Percentiles rank a stretch among this genome's conserved stretches.
Conservation (phyloP, 2,113 vertebrate species). For the Tricholaema leucomelas region DNA sequence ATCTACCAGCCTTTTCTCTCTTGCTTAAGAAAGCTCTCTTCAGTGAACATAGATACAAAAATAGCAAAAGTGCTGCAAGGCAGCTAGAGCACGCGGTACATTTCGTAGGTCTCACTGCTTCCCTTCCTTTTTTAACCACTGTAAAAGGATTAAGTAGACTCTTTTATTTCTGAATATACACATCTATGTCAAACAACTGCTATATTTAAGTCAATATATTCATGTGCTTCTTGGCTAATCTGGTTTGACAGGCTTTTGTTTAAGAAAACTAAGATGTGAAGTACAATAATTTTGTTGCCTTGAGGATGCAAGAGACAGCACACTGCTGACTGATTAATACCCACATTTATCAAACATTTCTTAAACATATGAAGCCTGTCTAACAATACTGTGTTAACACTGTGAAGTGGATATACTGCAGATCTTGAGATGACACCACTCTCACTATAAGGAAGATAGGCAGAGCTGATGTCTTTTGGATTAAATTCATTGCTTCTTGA, state of each 20-base stretch:
- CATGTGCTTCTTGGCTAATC: slow-evolving; percentile 42
- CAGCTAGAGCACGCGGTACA: rapidly evolving
- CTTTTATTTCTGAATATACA: slow-evolving; percentile 18
- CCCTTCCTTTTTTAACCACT: not conserved
- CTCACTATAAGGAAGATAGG: not conserved
- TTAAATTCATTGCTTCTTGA: not conserved
- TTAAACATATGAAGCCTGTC: not conserved
- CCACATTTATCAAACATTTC: slow-evolving; percentile 19
- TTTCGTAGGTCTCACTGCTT: slow-evolving; percentile 11
- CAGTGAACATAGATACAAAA: slow-evolving; percentile 2
- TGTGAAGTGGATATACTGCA: not conserved
- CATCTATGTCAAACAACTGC: slow-evolving; percentile 23
- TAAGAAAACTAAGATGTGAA: slow-evolving; percentile 37
- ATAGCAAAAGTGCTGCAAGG: slow-evolving; percentile 35
- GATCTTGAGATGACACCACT: not conserved
- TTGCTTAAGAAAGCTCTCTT: not conserved
- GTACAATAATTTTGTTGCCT: slow-evolving; percentile 26
- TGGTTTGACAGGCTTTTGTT: slow-evolving; percentile 61
- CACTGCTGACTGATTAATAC: slow-evolving; percentile 26
- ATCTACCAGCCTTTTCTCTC: not conserved
- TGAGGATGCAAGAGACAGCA: slow-evolving; percentile 33
- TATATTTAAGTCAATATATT: slow-evolving; percentile 49
- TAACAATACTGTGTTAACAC: slow-evolving; percentile 27
- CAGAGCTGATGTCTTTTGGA: not conserved
- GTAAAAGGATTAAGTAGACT: slow-evolving; percentile 31